These are phyloP conservation scores for Drosophila kepulauana DNA, from an alignment of 1,140 invertebrate species.

Conservation along the genomic window DNA sequence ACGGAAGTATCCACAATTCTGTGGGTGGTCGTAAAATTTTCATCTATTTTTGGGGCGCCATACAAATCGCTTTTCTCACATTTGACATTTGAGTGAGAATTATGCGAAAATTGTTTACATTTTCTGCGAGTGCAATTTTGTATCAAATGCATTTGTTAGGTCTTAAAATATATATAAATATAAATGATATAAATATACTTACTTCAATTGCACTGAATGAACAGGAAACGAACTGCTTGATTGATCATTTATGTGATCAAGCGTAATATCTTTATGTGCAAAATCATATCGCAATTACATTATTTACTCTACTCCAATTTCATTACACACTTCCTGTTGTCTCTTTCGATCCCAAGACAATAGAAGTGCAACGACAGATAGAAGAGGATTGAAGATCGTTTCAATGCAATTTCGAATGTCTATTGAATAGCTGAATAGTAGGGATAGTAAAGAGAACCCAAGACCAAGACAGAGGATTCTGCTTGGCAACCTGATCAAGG, in stretches of 20 bases:
- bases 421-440: conserved; percentile 22
- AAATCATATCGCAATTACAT: conserved; percentile 42
- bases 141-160: too few species aligned
- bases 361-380: conserved; percentile 28
- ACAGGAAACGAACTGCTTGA: conserved; percentile 20
- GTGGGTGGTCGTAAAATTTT: conserved; percentile 68
- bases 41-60: conserved; percentile 43
- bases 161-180: too few species aligned
- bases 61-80: conserved; percentile 62
- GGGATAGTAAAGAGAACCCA: background rate
- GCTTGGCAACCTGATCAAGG: conserved; percentile 77
- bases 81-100: conserved; percentile 60
- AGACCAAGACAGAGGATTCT: conserved; percentile 14
- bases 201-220: background rate
- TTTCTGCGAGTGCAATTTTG: conserved; percentile 1
- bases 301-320: conserved; percentile 31
- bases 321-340: conserved; percentile 70
- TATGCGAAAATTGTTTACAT: conserved; percentile 39
- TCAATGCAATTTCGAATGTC: conserved; percentile 27
- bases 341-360: background rate
- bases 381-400: conserved; percentile 2
- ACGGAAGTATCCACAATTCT: conserved; percentile 66
- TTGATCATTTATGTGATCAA: conserved; percentile 1
- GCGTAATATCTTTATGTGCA: background rate
- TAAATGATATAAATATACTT: background rate